Evolutionary conservation across 1,140 invertebrate genomes (phyloP), one percentile per base, ranked within the genome.

Genomic region (Eriocheir sinensis): DNA sequence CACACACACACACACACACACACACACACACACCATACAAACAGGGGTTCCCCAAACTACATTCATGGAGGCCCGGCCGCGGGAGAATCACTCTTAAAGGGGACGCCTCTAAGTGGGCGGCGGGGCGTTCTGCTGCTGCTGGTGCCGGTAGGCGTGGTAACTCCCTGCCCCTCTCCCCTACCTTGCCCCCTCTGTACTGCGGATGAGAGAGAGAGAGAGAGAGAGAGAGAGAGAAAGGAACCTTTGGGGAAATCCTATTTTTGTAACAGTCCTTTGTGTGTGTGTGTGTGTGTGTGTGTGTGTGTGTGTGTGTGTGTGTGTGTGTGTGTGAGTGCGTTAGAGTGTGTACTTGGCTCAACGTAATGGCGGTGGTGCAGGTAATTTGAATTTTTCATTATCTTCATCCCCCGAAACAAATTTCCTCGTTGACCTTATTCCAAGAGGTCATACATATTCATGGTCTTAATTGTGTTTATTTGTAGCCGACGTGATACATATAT

Each of bases 251-350:
- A 44, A 17, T 89, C 38, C 30, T 30, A 44, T 27, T 89, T 30
- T 89, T 27, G 40, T 30, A 44, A 2, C 27, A 72, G 30, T 2
- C 30, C 9, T n/a, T 0, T 30, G 53, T 90, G 0, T 90, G 30
- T 53, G 44, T 90, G 38, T 48, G 44, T 32, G n/a, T 90, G 44
- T 90, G 44, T 90, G 44, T 90, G 44, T 48, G 44, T 48, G 44
- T 48, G 44, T 90, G 4, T 90, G 4, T 32, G n/a, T 90, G 53
- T 53, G 32, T 90, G n/a, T 90, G n/a, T 90, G 53, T 60, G n/a
- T 90, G 44, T 48, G n/a, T 90, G 0, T 41, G 48, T 41, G 27
- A 48, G 1, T 90, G 27, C 48, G 44, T 48, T 48, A 48, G 44
- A 48, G 44, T 48, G 44, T 48, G 44, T 48, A n/a, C n/a, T n/a